Evolutionary conservation across 2,113 vertebrate species (phyloP).

Genomic region (Actinemys pallida): DNA sequence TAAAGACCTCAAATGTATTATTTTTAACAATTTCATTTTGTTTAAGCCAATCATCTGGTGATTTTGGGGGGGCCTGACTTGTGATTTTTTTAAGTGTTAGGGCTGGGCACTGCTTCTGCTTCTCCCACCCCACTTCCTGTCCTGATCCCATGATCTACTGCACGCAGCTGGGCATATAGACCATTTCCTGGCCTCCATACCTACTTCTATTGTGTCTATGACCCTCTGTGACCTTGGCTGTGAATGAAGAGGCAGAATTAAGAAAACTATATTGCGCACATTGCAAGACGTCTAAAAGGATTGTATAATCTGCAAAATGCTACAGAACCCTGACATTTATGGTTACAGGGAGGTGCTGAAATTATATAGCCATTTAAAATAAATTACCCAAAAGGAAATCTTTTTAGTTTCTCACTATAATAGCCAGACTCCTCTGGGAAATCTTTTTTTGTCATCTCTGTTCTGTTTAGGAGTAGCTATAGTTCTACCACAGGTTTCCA

Average conservation of each 20-base stretch:
- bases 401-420: background rate
- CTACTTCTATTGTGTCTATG: background rate
- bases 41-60: background rate
- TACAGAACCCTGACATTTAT: background rate
- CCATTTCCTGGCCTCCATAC: background rate
- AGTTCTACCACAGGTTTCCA: constrained; percentile 4
- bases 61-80: background rate
- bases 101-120: background rate
- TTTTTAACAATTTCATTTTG: background rate
- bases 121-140: fast-evolving
- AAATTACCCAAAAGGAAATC: background rate
- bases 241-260: background rate
- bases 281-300: background rate
- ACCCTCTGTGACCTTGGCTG: background rate
- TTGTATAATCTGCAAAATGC: background rate
- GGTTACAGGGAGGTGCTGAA: constrained; percentile 3
- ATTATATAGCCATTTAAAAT: constrained; percentile 16
- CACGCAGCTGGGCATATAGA: background rate
- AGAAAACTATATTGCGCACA: too few species aligned
- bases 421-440: background rate
- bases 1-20: background rate
- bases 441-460: background rate
- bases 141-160: fast-evolving
- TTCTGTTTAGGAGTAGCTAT: background rate
- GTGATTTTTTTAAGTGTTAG: background rate